A percentile compares a stretch with the other conserved stretches of the same genome.
These are phyloP conservation scores for Ctenosaura bakeri DNA, from an alignment of 2,797 vertebrate genomes.

Conservation along the genomic window DNA sequence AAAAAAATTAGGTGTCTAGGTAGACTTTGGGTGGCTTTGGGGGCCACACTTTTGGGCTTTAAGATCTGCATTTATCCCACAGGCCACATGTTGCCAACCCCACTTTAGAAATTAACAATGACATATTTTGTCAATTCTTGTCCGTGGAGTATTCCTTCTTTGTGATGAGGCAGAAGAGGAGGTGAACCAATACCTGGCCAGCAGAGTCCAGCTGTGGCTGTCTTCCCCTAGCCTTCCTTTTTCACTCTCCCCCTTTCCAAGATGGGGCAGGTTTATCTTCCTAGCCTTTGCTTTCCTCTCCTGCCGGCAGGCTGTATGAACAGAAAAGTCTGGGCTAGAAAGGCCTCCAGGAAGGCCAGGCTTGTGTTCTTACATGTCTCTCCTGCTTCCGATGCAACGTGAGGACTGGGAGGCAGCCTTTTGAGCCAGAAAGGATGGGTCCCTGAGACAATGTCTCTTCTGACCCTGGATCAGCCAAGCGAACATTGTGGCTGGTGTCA, in stretches of 20 bases:
- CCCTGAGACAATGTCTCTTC: conserved; percentile 28
- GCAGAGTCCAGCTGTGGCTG: neutral
- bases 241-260: neutral
- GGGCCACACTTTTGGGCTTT: too few relatives aligned
- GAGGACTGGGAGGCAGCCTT: conserved; percentile 38
- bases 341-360: too few relatives aligned
- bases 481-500: conserved; percentile 7
- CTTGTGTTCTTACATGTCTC: neutral
- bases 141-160: neutral
- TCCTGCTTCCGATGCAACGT: conserved; percentile 2
- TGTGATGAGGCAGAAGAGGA: neutral
- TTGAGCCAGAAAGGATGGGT: conserved; percentile 15
- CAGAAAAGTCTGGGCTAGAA: too few relatives aligned
- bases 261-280: neutral
- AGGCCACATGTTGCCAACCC: too few relatives aligned
- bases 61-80: too few relatives aligned
- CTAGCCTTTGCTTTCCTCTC: conserved; percentile 23
- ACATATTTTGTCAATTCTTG: neutral
- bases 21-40: too few relatives aligned
- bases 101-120: neutral
- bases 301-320: neutral
- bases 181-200: neutral
- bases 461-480: conserved; percentile 43
- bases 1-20: too few relatives aligned
- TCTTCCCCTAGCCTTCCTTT: too few relatives aligned